Evolutionary conservation across 1,140 invertebrate species (phyloP).

Genomic region (Cyclina sinensis): DNA sequence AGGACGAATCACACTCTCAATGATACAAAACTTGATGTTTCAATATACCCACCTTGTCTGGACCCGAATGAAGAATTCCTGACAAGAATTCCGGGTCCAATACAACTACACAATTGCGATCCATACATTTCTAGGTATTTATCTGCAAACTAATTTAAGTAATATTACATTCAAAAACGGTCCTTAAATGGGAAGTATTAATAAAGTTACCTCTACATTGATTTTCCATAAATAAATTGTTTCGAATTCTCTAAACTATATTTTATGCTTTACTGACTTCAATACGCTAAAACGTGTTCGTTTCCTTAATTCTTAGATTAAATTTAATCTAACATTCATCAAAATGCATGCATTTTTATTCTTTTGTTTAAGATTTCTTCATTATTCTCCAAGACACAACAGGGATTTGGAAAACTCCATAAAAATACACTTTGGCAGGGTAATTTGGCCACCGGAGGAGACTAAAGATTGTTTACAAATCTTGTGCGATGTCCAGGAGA

Average conservation of each 20-base stretch:
- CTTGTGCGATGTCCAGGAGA: background rate
- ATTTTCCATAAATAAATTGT: too few species aligned
- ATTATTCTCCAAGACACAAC: background rate
- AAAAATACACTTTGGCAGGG: background rate
- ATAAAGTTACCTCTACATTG: too few species aligned
- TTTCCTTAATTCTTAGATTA: too few species aligned
- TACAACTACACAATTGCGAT: background rate
- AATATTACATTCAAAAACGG: too few species aligned
- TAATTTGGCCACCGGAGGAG: background rate
- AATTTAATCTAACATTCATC: too few species aligned
- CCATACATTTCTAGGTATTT: background rate
- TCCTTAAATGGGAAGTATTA: too few species aligned
- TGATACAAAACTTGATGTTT: background rate
- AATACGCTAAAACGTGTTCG: too few species aligned
- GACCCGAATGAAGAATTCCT: background rate
- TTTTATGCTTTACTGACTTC: too few species aligned
- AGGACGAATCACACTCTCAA: background rate
- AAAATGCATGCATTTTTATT: background rate
- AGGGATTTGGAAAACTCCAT: background rate
- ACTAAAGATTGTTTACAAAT: background rate
- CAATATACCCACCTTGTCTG: background rate
- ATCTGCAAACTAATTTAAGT: too few species aligned
- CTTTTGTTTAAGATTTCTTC: background rate
- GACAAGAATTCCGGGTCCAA: background rate
- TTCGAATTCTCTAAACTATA: too few species aligned